Conservation (phyloP, 2,113 vertebrate genomes). For the Peromyscus leucopus region DNA sequence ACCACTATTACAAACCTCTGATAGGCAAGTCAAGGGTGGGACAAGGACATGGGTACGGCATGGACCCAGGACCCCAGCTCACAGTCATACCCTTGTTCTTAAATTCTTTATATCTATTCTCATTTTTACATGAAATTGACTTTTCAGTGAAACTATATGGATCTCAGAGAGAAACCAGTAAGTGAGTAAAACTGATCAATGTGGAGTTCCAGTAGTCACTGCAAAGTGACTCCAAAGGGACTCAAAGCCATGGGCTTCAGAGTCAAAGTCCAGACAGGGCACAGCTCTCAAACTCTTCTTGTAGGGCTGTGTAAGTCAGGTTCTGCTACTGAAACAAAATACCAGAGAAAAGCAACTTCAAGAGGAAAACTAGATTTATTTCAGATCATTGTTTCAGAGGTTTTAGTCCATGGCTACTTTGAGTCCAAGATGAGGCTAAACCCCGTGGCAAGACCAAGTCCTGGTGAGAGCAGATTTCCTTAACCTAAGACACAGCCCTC, state of each 20-base stretch:
- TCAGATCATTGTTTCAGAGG: neutral
- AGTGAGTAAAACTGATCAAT: neutral
- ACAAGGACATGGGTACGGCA: rapidly evolving
- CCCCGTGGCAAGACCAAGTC: neutral
- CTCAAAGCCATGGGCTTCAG: neutral
- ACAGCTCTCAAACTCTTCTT: too few species aligned
- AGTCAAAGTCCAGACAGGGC: too few species aligned
- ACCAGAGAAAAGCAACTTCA: neutral
- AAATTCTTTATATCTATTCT: neutral
- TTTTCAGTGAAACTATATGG: neutral
- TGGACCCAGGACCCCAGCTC: rapidly evolving
- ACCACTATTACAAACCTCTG: neutral
- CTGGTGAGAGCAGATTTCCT: neutral
- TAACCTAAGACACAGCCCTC: neutral
- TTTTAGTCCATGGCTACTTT: neutral
- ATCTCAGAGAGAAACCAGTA: neutral
- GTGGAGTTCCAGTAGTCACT: neutral
- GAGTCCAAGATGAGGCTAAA: neutral
- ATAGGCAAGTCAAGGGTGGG: neutral
- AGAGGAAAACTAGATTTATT: neutral
- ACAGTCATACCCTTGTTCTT: neutral
- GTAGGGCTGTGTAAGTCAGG: neutral
- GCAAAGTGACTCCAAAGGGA: neutral
- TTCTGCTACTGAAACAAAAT: neutral
- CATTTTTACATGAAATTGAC: neutral